Conservation (phyloP, 2,797 vertebrate genomes). For the Acanthiza pusilla region DNA sequence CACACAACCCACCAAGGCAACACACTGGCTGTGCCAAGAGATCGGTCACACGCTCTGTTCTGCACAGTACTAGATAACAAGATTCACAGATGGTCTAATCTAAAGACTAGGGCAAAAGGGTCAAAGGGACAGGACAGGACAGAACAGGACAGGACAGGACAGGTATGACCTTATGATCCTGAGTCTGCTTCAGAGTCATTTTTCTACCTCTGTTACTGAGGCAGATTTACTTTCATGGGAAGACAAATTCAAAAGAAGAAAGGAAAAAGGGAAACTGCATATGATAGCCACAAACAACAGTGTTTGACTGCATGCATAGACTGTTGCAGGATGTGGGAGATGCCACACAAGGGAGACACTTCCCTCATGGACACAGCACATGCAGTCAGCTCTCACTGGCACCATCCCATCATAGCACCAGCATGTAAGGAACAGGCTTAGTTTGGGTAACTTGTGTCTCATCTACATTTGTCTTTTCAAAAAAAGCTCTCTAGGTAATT, state of each 20-base stretch:
- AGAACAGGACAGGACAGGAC: background rate
- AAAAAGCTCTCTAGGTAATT: background rate
- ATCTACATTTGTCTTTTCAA: background rate
- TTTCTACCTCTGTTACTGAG: background rate
- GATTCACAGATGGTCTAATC: conserved; percentile 4
- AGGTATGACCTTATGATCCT: background rate
- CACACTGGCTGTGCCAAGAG: conserved; percentile 1
- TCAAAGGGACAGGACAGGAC: background rate
- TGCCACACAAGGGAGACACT: background rate
- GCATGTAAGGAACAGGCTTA: background rate
- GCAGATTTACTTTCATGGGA: background rate
- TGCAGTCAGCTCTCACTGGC: background rate
- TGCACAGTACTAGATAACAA: background rate
- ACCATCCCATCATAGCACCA: background rate
- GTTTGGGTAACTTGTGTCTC: background rate
- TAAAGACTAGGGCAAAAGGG: background rate
- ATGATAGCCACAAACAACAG: background rate
- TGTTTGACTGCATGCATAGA: background rate
- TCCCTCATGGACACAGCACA: background rate
- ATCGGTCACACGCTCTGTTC: background rate
- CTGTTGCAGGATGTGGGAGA: background rate
- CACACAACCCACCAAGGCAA: background rate
- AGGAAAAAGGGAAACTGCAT: background rate
- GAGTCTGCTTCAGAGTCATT: background rate
- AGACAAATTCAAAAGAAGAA: background rate